phyloP scores from a whole-genome alignment of 2,797 vertebrate species.

The Microctenopoma steveboyesi region DNA sequence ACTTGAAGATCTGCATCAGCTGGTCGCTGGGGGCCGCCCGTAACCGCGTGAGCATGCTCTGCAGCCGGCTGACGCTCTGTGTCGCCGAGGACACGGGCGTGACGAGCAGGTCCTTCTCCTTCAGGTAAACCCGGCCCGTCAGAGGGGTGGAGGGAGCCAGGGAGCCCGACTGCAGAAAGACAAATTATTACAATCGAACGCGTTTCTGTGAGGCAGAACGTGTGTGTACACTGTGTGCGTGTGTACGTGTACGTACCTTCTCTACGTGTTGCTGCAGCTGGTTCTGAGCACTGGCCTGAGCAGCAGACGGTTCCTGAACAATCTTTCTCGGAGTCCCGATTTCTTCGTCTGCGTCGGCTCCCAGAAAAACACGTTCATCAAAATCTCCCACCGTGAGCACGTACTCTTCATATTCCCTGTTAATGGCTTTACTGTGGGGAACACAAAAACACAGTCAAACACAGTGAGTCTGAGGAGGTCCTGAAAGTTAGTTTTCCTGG shows the following conservation, averaged over 20 bases:
- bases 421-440: conserved; percentile 90
- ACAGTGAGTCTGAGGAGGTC: no score
- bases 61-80: conserved; percentile 93
- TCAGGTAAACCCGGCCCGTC: conserved; percentile 93
- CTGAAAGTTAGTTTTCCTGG: no score
- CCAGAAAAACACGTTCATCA: conserved; percentile 97
- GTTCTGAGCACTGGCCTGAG: conserved; percentile 78
- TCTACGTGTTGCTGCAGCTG: conserved; percentile 92
- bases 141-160: conserved; percentile 95
- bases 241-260: conserved; percentile 81
- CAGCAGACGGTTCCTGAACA: conserved; percentile 70
- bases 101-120: conserved; percentile 90
- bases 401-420: conserved; percentile 96
- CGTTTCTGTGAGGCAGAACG: neutral
- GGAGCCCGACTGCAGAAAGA: conserved; percentile 82
- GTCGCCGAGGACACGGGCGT: conserved; percentile 96
- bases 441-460: neutral
- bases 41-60: conserved; percentile 91
- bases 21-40: conserved; percentile 89
- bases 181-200: neutral
- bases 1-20: conserved; percentile 89
- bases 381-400: conserved; percentile 97
- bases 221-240: no score
- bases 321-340: conserved; percentile 93
- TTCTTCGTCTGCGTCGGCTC: conserved; percentile 94